Conservation (phyloP, 2,888 invertebrate species). For the Metellina segmentata region DNA sequence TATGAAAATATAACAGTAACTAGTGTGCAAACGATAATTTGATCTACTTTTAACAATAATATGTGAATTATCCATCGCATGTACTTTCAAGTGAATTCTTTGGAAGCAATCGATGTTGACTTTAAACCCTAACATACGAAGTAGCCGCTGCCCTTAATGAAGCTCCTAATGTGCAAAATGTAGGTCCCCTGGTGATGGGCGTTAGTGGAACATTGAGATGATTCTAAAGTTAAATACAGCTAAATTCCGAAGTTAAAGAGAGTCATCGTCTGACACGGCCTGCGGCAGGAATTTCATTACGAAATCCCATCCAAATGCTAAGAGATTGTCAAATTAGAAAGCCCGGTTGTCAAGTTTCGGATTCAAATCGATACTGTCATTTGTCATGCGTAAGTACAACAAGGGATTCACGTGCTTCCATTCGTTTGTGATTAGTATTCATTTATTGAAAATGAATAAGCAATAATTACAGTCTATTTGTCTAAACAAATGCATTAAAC, state of each 20-base stretch:
- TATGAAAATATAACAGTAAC: too few species aligned
- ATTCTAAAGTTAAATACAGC: not conserved
- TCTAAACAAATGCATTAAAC: not conserved
- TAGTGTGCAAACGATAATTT: too few species aligned
- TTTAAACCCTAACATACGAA: not conserved
- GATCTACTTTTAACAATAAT: too few species aligned
- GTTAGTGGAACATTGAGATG: not conserved
- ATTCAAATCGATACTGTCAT: slow-evolving; percentile 3
- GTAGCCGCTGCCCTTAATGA: not conserved
- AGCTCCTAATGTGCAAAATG: not conserved
- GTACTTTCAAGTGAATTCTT: too few species aligned
- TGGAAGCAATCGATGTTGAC: not conserved
- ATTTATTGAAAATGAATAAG: not conserved
- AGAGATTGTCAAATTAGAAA: slow-evolving; percentile 24
- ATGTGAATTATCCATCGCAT: too few species aligned
- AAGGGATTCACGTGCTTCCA: too few species aligned
- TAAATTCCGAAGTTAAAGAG: not conserved
- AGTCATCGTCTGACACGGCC: not conserved
- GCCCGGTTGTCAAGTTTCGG: not conserved
- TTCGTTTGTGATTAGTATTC: not conserved
- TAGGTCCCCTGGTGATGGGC: not conserved
- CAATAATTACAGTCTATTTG: not conserved
- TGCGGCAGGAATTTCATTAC: slow-evolving; percentile 23
- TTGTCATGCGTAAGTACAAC: not conserved
- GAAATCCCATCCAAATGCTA: not conserved